These are phyloP conservation scores for Thamnaconus septentrionalis DNA, from an alignment of 2,113 vertebrate species.

Conservation along the genomic window DNA sequence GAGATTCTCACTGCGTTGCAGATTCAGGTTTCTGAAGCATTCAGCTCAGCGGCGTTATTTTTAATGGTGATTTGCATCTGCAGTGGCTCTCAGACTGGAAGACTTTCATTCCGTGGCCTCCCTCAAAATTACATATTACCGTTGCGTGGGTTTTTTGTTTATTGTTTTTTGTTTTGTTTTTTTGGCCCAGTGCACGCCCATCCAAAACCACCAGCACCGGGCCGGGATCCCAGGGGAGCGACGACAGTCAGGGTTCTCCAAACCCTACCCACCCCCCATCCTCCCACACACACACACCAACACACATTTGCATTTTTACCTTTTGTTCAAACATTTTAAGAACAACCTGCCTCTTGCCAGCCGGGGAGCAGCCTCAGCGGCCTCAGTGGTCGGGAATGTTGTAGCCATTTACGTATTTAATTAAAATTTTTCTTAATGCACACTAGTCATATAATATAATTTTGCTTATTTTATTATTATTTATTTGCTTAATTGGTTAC, in stretches of 20 bases:
- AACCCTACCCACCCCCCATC: not conserved
- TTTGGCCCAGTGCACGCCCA: slow-evolving; percentile 42
- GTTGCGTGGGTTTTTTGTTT: not conserved
- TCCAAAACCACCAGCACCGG: slow-evolving; percentile 55
- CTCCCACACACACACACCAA: slow-evolving; percentile 34
- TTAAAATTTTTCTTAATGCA: too few relatives aligned
- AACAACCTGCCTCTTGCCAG: slow-evolving; percentile 47
- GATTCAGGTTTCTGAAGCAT: not conserved
- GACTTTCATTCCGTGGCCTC: slow-evolving; percentile 40
- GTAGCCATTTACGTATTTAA: too few relatives aligned
- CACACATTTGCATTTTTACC: slow-evolving; percentile 67
- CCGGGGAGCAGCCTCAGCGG: slow-evolving; percentile 28
- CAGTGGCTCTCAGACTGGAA: slow-evolving; percentile 24
- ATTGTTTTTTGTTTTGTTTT: slow-evolving; percentile 15
- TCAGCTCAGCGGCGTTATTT: slow-evolving; percentile 7
- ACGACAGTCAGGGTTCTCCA: slow-evolving; percentile 55
- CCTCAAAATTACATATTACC: slow-evolving; percentile 49
- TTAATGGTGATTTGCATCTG: slow-evolving; percentile 33
- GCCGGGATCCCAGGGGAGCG: slow-evolving; percentile 58
- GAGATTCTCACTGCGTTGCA: not conserved
- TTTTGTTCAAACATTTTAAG: slow-evolving; percentile 72
- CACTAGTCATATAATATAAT: too few relatives aligned
- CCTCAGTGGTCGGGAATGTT: slow-evolving; percentile 42
- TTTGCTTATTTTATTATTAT: too few relatives aligned
- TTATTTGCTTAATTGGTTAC: too few relatives aligned